Percentiles rank a stretch among this genome's conserved stretches.
Evolutionary conservation across 2,113 vertebrate genomes (phyloP).

Genomic region (Amblyornis subalaris): DNA sequence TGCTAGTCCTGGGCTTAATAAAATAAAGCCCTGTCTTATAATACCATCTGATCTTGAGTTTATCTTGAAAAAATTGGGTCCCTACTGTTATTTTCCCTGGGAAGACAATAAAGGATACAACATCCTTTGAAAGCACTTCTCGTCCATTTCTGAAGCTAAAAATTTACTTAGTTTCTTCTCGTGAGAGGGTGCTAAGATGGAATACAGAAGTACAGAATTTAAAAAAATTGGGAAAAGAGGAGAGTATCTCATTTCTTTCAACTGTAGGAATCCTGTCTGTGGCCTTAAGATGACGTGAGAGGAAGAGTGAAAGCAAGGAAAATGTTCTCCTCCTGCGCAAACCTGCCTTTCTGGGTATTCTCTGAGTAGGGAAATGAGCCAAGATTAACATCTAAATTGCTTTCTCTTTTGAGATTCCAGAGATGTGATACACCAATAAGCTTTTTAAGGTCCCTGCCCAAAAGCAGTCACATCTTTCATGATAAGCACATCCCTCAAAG

Average conservation of each 20-base stretch:
- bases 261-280: background rate
- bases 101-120: background rate
- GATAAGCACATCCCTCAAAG: background rate
- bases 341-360: background rate
- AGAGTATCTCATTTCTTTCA: background rate
- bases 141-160: background rate
- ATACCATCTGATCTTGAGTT: background rate
- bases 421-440: background rate
- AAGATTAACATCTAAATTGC: constrained; percentile 31
- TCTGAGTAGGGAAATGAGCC: background rate
- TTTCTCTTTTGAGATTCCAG: background rate
- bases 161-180: background rate
- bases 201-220: background rate
- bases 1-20: background rate
- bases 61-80: background rate
- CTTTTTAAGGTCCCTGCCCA: background rate
- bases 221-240: background rate
- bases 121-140: background rate
- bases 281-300: background rate
- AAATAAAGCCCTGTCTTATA: background rate
- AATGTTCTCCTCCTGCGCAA: background rate
- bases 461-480: background rate
- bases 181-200: background rate
- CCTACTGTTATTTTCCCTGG: background rate
- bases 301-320: background rate